A percentile compares a stretch with the other conserved stretches of the same genome.
These are phyloP conservation scores for Drosophila buzzatii DNA, from an alignment of 2,888 invertebrate genomes.

Conservation along the genomic window DNA sequence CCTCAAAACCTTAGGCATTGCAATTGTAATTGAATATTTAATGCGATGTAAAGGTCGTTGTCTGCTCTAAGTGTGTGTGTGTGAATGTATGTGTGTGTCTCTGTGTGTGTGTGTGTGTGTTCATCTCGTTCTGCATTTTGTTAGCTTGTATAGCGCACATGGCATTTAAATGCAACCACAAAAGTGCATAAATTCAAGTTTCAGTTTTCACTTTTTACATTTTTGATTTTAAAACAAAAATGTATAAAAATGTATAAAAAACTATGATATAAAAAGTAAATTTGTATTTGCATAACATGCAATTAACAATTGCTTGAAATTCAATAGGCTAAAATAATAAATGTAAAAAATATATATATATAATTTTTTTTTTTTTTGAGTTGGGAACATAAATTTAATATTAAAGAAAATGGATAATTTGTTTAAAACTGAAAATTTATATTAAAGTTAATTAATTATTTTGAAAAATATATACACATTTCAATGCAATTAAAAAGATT, in stretches of 20 bases:
- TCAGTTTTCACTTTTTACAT: background rate
- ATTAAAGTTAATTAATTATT: no score
- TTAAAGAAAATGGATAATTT: no score
- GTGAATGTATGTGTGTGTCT: background rate
- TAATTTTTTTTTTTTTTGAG: no score
- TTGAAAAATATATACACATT: no score
- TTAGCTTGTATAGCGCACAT: background rate
- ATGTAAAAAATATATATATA: no score
- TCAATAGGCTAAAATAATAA: no score
- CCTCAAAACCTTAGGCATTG: slow-evolving; percentile 48
- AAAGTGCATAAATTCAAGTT: background rate
- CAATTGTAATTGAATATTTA: slow-evolving; percentile 60
- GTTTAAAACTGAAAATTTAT: no score
- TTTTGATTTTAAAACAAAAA: background rate
- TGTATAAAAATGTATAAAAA: background rate
- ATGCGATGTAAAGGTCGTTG: slow-evolving; percentile 30
- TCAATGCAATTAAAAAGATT: no score
- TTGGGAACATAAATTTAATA: no score
- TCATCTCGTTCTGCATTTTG: background rate
- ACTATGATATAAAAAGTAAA: background rate
- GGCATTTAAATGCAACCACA: slow-evolving; percentile 9
- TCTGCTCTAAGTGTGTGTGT: background rate
- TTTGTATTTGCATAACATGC: no score
- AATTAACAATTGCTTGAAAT: no score
- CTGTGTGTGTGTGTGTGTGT: background rate